phyloP scores from a whole-genome alignment of 2,888 invertebrate species.

The Temnothorax rugatulus region DNA sequence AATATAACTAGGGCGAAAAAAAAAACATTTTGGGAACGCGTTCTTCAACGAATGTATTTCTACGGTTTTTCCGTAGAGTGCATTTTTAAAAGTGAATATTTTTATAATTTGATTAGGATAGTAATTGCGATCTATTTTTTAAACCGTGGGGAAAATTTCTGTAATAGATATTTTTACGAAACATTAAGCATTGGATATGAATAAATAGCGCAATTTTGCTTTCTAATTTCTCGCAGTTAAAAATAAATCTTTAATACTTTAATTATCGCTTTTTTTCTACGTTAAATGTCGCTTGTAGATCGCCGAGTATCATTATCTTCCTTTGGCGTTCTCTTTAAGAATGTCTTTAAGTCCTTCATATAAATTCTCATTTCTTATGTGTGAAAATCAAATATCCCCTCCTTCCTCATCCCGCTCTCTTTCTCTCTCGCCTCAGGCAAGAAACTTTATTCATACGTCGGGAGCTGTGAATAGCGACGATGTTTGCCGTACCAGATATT shows the following conservation, averaged over 20 bases:
- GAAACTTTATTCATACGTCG: constrained; percentile 75
- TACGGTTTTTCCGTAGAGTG: not conserved
- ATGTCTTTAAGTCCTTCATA: constrained; percentile 12
- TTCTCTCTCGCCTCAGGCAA: constrained; percentile 55
- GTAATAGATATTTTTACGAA: not conserved
- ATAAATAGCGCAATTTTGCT: not conserved
- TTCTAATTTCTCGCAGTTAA: not conserved
- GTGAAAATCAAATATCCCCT: constrained; percentile 83
- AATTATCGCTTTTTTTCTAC: not conserved
- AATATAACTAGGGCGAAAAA: not conserved
- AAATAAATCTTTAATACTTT: not conserved
- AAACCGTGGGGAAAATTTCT: not conserved
- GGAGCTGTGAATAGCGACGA: constrained; percentile 77
- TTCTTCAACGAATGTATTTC: not conserved
- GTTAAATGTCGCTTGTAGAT: not conserved
- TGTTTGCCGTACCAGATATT: constrained; percentile 84
- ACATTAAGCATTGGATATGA: not conserved
- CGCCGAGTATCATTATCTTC: not conserved
- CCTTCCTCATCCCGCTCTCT: not conserved
- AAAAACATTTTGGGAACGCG: not conserved
- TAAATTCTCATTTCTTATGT: constrained; percentile 71
- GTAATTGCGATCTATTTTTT: not conserved
- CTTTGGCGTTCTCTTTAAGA: not conserved
- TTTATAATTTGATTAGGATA: not conserved
- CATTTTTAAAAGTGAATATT: not conserved